phyloP scores from a whole-genome alignment of 2,113 vertebrate genomes.

The Zapus hudsonius region DNA sequence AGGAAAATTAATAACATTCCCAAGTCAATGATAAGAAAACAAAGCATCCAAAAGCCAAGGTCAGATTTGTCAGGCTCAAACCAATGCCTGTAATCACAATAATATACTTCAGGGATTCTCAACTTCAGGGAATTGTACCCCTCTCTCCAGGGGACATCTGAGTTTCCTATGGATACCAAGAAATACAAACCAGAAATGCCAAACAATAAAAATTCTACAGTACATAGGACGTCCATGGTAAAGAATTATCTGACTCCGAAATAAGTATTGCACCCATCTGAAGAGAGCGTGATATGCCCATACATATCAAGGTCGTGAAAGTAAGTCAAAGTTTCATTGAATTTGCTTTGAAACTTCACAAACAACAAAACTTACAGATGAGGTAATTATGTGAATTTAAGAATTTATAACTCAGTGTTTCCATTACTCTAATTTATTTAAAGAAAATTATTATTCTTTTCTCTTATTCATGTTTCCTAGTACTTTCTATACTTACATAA shows the following conservation, averaged over 20 bases:
- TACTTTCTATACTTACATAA: not conserved
- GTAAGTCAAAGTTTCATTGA: constrained; percentile 29
- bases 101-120: not conserved
- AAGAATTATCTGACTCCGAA: not conserved
- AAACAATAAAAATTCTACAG: not conserved
- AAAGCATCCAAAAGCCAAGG: not conserved
- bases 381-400: not conserved
- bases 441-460: not conserved
- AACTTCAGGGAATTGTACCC: not conserved
- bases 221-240: not conserved
- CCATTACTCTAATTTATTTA: constrained; percentile 11
- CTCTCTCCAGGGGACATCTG: not conserved
- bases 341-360: not conserved
- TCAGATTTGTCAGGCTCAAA: not conserved
- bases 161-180: not conserved
- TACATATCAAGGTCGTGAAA: constrained; percentile 28
- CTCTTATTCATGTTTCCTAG: constrained; percentile 20
- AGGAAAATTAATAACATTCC: constrained; percentile 11
- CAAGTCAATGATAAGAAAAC: not conserved
- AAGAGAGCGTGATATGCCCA: not conserved
- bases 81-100: not conserved
- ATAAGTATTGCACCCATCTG: not conserved
- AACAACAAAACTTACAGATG: constrained; percentile 12
- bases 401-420: not conserved
- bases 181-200: not conserved